Evolutionary conservation across 2,888 invertebrate genomes (phyloP).

Genomic region (Uropetala carovei): DNA sequence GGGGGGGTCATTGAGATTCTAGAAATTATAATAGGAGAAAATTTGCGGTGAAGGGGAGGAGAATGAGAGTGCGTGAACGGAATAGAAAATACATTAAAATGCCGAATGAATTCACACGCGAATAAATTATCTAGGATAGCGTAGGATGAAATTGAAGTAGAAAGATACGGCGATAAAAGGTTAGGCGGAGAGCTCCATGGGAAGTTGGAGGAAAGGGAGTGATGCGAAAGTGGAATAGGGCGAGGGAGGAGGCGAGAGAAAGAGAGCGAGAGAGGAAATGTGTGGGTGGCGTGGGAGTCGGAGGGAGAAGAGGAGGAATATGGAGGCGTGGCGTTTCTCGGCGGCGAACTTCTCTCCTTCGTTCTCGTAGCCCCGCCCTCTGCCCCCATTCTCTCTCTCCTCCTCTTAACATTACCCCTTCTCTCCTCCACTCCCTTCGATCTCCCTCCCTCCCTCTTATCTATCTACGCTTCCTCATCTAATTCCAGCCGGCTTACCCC

Average conservation of each 20-base stretch:
- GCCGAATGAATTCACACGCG: too few species aligned
- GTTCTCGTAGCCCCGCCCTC: background rate
- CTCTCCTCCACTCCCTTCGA: background rate
- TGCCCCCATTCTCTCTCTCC: background rate
- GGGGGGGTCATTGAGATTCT: too few species aligned
- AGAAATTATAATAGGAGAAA: too few species aligned
- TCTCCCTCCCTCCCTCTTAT: background rate
- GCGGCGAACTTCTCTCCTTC: background rate
- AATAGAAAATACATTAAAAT: too few species aligned
- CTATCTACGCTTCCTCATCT: background rate
- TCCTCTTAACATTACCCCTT: background rate
- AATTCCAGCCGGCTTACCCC: background rate
- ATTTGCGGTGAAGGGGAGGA: too few species aligned
- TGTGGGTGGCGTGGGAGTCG: background rate
- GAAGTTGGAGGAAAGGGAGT: background rate
- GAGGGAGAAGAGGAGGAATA: conserved; percentile 12
- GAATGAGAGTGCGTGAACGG: too few species aligned
- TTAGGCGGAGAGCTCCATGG: background rate
- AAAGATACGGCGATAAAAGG: too few species aligned
- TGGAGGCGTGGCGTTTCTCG: conserved; percentile 44
- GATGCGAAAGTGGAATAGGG: background rate
- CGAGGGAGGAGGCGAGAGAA: background rate
- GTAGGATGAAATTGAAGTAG: too few species aligned
- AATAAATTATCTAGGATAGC: too few species aligned
- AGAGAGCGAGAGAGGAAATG: background rate